Conservation (phyloP, 2,113 vertebrate genomes). For the Equus przewalskii region DNA sequence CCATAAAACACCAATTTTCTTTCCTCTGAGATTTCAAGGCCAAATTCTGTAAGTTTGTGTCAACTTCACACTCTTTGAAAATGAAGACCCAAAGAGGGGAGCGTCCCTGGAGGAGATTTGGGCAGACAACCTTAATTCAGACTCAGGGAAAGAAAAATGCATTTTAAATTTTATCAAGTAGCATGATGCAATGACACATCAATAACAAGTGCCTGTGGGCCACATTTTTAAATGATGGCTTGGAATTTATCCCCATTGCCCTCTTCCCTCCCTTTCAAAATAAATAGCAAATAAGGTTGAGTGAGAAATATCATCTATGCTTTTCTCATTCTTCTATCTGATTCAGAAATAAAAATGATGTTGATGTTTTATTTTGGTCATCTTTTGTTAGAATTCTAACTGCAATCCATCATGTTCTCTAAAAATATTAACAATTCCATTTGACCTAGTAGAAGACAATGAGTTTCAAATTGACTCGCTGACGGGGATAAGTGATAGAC, state of each 20-base stretch:
- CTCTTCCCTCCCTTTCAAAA: slow-evolving; percentile 53
- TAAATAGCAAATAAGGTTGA: slow-evolving; percentile 56
- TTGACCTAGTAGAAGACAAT: slow-evolving; percentile 74
- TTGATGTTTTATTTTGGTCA: slow-evolving; percentile 74
- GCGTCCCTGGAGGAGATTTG: slow-evolving; percentile 62
- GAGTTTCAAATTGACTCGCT: slow-evolving; percentile 57
- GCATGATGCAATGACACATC: slow-evolving; percentile 62
- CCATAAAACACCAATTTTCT: slow-evolving; percentile 20
- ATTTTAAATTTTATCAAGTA: slow-evolving; percentile 62
- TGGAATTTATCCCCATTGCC: slow-evolving; percentile 48
- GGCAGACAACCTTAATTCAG: slow-evolving; percentile 72
- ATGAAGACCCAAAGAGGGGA: slow-evolving; percentile 56
- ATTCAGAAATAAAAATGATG: slow-evolving; percentile 62
- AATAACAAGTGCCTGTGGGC: slow-evolving; percentile 70
- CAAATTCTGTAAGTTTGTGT: slow-evolving; percentile 42
- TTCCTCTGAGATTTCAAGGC: slow-evolving; percentile 51
- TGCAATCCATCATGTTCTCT: slow-evolving; percentile 26
- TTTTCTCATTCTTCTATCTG: slow-evolving; percentile 39
- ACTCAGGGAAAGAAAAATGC: slow-evolving; percentile 57
- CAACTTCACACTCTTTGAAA: slow-evolving; percentile 72
- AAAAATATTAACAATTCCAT: slow-evolving; percentile 61
- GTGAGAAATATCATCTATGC: slow-evolving; percentile 52
- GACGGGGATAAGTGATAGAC: slow-evolving; percentile 72
- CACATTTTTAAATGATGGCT: slow-evolving; percentile 64
- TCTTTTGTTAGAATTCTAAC: slow-evolving; percentile 71